Percentiles rank a stretch among this genome's conserved stretches.
phyloP scores from a whole-genome alignment of 2,888 invertebrate genomes.

The Stenurella melanura region DNA sequence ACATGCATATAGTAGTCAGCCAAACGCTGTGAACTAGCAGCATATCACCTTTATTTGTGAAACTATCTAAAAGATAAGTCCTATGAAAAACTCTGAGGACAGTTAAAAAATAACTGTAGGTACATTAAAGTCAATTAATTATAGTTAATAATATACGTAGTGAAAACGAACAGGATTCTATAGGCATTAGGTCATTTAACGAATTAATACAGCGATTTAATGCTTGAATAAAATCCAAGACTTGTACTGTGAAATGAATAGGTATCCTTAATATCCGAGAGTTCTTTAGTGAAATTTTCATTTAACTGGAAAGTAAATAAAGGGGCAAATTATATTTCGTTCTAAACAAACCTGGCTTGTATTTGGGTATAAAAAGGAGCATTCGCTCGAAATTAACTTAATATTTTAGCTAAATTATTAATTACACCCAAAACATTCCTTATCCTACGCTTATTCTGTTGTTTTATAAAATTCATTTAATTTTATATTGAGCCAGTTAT shows the following conservation, averaged over 20 bases:
- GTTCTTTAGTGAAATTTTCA: slow-evolving; percentile 13
- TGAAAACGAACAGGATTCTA: background rate
- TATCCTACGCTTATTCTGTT: background rate
- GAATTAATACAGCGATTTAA: background rate
- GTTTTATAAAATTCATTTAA: background rate
- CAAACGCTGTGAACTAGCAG: too few species aligned
- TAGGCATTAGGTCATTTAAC: background rate
- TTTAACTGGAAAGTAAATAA: slow-evolving; percentile 5
- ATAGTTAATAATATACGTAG: background rate
- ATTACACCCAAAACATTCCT: background rate
- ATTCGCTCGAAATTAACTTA: background rate
- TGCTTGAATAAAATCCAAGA: background rate
- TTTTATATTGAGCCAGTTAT: background rate
- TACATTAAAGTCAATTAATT: too few species aligned
- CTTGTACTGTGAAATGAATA: background rate
- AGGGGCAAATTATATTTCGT: background rate
- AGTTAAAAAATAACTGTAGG: too few species aligned
- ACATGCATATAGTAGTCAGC: too few species aligned
- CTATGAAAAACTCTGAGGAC: background rate
- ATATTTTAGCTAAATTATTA: slow-evolving; percentile 4
- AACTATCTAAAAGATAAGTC: background rate
- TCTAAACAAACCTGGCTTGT: background rate
- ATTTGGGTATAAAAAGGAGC: background rate
- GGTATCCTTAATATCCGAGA: slow-evolving; percentile 7
- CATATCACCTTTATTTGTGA: too few species aligned